Evolutionary conservation across 2,888 invertebrate genomes (phyloP), one percentile per base, ranked within the genome.

Genomic region (Pristionchus mayeri): DNA sequence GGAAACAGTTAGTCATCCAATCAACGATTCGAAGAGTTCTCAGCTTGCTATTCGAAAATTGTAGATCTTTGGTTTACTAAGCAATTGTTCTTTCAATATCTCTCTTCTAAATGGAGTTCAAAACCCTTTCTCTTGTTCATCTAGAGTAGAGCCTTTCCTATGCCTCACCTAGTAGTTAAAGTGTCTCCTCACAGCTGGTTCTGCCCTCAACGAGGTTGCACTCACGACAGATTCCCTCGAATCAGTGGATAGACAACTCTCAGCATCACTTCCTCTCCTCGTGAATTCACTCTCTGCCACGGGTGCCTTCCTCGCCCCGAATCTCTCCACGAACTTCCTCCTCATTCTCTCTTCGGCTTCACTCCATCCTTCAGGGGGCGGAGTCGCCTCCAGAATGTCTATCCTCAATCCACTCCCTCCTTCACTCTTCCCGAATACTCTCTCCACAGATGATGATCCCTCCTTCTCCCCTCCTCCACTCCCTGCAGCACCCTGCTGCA

Each of bases 211-310:
- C 16, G 89, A 88, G 18, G 90, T 89, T 16, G 89, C 91, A 3
- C 88, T 88, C 54, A 91, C 89, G 16, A 91, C 90, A 27, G 87
- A 87, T 84, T 91, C 91, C 21, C 90, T 81, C 16, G 89, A 88
- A 83, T 88, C 90, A 9, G 90, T 88, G 1, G 88, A 88, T 48
- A 88, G 81, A 83, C 87, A 85, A 24, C 86, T 86, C 63, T 90
- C 90, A 60, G 87, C 85, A 81, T 90, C 89, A 34, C 52, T 52
- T 24, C 75, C 84, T 16, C 84, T 50, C 24, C 79, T 52, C 40
- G 37, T 37, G n/a, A 87, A 86, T 34, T 89, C 88, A 60, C 89
- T 89, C 84, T 87, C 88, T 34, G 89, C 90, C 30, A 88, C 89
- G 21, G 89, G 90, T 18, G 90, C 90, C 84, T 88, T 90, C 76